These are phyloP conservation scores for Drosophila meridiana DNA, from an alignment of 2,888 invertebrate species.

Conservation along the genomic window DNA sequence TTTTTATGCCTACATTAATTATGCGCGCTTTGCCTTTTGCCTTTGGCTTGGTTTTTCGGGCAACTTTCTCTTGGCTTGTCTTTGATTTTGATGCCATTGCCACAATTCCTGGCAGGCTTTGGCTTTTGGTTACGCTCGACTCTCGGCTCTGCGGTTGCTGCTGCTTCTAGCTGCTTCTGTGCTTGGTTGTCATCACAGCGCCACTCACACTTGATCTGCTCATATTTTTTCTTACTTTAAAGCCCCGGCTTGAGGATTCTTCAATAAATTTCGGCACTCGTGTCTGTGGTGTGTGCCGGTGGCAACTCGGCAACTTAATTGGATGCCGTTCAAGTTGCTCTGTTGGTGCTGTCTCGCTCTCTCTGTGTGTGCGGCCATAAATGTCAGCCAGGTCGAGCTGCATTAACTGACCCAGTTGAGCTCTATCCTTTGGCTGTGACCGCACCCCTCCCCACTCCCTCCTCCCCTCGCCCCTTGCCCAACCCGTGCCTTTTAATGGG, in stretches of 20 bases:
- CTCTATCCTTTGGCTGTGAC: constrained; percentile 24
- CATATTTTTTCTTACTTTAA: constrained; percentile 51
- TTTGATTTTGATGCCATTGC: constrained; percentile 71
- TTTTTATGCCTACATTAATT: constrained; percentile 82
- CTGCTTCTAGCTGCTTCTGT: neutral
- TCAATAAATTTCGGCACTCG: constrained; percentile 49
- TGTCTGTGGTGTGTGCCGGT: constrained; percentile 30
- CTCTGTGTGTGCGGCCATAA: constrained; percentile 52
- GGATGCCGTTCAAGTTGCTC: constrained; percentile 42
- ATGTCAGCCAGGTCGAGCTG: constrained; percentile 69
- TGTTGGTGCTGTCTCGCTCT: neutral
- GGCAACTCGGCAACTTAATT: constrained; percentile 45
- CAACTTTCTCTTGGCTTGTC: constrained; percentile 59
- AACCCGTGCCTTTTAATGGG: constrained; percentile 70
- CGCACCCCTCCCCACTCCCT: neutral
- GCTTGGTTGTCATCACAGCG: constrained; percentile 39
- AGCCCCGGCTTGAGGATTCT: constrained; percentile 39
- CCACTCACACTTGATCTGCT: constrained; percentile 39
- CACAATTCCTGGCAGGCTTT: constrained; percentile 66
- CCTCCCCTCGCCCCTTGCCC: neutral
- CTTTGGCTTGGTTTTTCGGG: constrained; percentile 65
- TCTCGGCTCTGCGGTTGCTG: constrained; percentile 9
- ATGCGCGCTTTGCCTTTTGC: constrained; percentile 68
- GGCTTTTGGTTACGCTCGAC: constrained; percentile 56
- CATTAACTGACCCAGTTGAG: constrained; percentile 74